phyloP scores from a whole-genome alignment of 2,113 vertebrate genomes.

The Glaucidium brasilianum region DNA sequence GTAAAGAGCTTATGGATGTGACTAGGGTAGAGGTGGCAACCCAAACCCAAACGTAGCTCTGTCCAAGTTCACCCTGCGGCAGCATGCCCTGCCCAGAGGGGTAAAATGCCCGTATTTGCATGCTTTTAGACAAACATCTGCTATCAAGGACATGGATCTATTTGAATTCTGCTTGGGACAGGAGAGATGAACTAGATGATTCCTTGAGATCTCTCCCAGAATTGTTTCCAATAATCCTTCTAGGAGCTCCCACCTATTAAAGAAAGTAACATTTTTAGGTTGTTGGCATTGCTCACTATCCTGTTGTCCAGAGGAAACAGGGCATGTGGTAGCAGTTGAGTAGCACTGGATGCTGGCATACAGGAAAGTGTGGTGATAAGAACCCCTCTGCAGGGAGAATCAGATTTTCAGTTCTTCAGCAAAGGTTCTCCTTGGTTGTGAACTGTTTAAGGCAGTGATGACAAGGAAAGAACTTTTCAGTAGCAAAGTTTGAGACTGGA shows the following conservation, averaged over 20 bases:
- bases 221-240: neutral
- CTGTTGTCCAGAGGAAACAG: neutral
- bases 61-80: accelerated
- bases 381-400: neutral
- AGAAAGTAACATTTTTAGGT: neutral
- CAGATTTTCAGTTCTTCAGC: neutral
- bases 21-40: neutral
- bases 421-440: neutral
- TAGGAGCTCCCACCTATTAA: neutral
- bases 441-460: neutral
- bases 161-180: neutral
- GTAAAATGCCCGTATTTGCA: neutral
- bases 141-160: neutral
- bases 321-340: neutral
- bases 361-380: neutral
- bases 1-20: neutral
- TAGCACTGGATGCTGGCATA: neutral
- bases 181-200: neutral
- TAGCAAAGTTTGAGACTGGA: neutral
- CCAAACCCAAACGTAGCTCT: neutral
- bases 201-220: neutral
- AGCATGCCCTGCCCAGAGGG: neutral
- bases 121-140: neutral
- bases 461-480: neutral
- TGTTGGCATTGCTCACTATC: neutral